phyloP scores from a whole-genome alignment of 2,113 vertebrate species.

The mouse (Mus musculus) region GRCm39 chr3:148069001-148069500 shows the following conservation, averaged over 20 bases:
- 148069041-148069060: conserved; percentile 53
- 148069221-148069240: conserved; percentile 6
- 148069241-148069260: background rate
- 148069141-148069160: conserved; percentile 31
- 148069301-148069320: conserved; percentile 11
- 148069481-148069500: background rate
- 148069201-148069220: background rate
- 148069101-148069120: conserved; percentile 59
- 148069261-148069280: conserved; percentile 1
- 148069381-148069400: background rate
- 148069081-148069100: conserved; percentile 71
- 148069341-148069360: background rate
- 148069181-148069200: background rate
- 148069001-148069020: conserved; percentile 76
- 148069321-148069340: background rate
- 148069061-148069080: conserved; percentile 79
- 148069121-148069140: conserved; percentile 1
- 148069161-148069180: conserved; percentile 5
- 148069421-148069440: background rate
- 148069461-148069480: background rate
- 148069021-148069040: conserved; percentile 44
- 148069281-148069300: background rate
- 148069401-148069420: background rate
- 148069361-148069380: background rate
- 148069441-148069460: background rate